These are phyloP conservation scores for Orthosia gracilis DNA, from an alignment of 2,888 invertebrate genomes.

Conservation along the genomic window DNA sequence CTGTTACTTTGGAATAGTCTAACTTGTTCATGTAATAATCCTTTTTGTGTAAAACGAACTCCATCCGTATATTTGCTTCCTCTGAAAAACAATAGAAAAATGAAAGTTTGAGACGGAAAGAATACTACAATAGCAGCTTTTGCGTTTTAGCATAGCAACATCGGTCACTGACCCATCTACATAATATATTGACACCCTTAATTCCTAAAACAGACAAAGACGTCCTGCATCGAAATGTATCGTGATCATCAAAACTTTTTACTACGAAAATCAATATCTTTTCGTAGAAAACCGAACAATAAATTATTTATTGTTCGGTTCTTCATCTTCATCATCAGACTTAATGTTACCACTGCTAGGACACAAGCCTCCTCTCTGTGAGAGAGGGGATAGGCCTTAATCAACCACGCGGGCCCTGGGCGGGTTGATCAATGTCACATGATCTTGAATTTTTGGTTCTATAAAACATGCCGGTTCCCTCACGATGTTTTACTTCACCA, in stretches of 20 bases:
- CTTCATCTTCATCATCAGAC: no score
- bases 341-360: no score
- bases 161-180: background rate
- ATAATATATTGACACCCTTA: background rate
- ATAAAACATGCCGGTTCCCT: no score
- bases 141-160: background rate
- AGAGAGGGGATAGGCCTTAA: no score
- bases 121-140: background rate
- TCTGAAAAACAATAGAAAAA: slow-evolving; percentile 75
- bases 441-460: no score
- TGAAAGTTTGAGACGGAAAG: background rate
- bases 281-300: no score
- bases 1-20: slow-evolving; percentile 94
- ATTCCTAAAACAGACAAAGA: background rate
- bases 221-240: background rate
- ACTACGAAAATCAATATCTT: background rate
- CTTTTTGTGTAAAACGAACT: slow-evolving; percentile 96
- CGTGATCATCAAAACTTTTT: background rate
- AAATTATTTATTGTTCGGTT: no score
- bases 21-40: slow-evolving; percentile 98
- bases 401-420: no score
- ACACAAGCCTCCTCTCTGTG: no score
- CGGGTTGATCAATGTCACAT: no score
- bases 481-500: no score
- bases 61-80: slow-evolving; percentile 92